These are phyloP conservation scores for Megaustenia siamemsis DNA, from an alignment of 2,888 invertebrate genomes.

Conservation along the genomic window DNA sequence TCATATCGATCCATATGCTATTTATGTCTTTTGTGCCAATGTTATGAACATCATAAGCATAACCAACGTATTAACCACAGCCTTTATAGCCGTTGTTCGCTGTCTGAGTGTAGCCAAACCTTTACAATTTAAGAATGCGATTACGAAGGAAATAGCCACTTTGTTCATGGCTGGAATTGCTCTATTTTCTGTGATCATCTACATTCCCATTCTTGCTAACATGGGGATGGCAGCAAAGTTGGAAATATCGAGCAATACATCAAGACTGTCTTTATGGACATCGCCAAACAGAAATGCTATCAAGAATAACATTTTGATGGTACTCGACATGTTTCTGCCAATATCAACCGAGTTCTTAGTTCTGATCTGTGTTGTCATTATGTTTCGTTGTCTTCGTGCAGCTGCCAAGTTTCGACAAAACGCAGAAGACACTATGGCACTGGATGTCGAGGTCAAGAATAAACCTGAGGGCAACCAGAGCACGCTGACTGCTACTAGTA, in stretches of 20 bases:
- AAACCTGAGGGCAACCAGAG: fast-evolving
- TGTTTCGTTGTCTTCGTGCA: neutral
- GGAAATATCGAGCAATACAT: neutral
- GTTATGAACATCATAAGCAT: neutral
- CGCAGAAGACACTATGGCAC: neutral
- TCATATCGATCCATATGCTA: slow-evolving; percentile 1
- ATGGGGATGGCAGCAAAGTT: neutral
- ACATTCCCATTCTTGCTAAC: slow-evolving; percentile 2
- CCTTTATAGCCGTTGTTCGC: slow-evolving; percentile 19
- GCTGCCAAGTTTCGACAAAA: slow-evolving; percentile 27
- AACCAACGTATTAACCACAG: neutral
- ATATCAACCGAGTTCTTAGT: slow-evolving; percentile 16
- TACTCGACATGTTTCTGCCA: neutral
- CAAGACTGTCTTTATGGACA: neutral
- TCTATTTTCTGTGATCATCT: neutral
- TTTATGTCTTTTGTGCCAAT: neutral
- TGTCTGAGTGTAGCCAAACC: slow-evolving; percentile 37
- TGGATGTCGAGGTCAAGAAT: too few relatives aligned
- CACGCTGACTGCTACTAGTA: neutral
- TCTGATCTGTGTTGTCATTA: slow-evolving; percentile 4
- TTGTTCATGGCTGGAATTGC: neutral
- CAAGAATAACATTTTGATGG: slow-evolving; percentile 2
- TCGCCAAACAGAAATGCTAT: neutral
- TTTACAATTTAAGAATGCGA: slow-evolving; percentile 25
- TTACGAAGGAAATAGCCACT: neutral